phyloP scores from a whole-genome alignment of 2,797 vertebrate species.

The Phylloscopus collybita region DNA sequence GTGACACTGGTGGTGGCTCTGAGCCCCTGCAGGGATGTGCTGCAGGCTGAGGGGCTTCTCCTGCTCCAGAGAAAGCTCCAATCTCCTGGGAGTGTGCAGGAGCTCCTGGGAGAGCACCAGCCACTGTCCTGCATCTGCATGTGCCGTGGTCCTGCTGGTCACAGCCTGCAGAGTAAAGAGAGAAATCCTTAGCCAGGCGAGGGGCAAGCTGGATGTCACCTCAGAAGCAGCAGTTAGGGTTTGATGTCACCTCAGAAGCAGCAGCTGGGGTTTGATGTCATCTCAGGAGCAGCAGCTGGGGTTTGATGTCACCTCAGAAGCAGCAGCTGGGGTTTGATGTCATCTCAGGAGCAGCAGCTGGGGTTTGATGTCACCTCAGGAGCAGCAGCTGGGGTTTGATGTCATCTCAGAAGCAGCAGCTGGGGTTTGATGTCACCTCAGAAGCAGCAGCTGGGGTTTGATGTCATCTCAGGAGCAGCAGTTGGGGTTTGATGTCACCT shows the following conservation, averaged over 20 bases:
- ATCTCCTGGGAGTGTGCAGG: not conserved
- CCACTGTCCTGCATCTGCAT: not conserved
- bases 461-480: not conserved
- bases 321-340: not conserved
- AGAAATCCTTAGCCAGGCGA: not conserved
- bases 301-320: not conserved
- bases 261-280: not conserved
- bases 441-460: no score
- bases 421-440: not conserved
- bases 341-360: not conserved
- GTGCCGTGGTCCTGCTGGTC: conserved; percentile 15
- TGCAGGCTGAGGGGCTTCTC: not conserved
- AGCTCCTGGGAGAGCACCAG: not conserved
- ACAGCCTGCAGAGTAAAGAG: conserved; percentile 3
- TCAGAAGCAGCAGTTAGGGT: not conserved
- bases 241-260: not conserved
- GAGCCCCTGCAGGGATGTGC: fast-evolving
- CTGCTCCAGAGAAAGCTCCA: not conserved
- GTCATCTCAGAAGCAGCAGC: no score
- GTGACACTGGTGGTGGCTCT: not conserved
- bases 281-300: not conserved
- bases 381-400: no score
- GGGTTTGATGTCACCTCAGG: not conserved
- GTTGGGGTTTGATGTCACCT: not conserved
- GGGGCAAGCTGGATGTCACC: not conserved